Evolutionary conservation across 2,113 vertebrate species (phyloP).

Genomic region (Psammodynastes pulverulentus): DNA sequence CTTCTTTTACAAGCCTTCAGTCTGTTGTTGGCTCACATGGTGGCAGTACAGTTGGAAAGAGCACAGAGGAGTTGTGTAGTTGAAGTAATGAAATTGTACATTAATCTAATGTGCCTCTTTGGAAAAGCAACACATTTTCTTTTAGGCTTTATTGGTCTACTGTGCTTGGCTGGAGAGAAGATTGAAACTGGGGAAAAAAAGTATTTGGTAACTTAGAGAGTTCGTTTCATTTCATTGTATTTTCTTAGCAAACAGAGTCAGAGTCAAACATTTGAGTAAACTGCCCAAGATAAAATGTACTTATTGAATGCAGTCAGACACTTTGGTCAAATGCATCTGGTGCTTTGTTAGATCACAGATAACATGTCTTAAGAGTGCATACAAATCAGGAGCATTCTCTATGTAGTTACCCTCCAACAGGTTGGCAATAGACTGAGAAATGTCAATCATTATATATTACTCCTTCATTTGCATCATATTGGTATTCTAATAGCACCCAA

Average conservation of each 20-base stretch:
- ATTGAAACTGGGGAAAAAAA: conserved; percentile 40
- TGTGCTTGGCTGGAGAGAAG: conserved; percentile 35
- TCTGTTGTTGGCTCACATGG: neutral
- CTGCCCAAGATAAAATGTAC: conserved; percentile 53
- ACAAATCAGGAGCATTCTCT: conserved; percentile 41
- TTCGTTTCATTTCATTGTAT: conserved; percentile 53
- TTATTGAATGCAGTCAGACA: conserved; percentile 41
- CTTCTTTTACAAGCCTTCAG: conserved; percentile 29
- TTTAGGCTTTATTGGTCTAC: conserved; percentile 45
- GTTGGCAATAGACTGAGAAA: conserved; percentile 40
- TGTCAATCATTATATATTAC: conserved; percentile 38
- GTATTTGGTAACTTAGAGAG: neutral
- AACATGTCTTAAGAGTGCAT: conserved; percentile 52
- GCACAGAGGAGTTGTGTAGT: conserved; percentile 2
- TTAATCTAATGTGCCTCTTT: conserved; percentile 32
- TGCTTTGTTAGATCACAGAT: conserved; percentile 31
- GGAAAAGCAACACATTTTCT: conserved; percentile 55
- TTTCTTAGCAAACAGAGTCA: conserved; percentile 52
- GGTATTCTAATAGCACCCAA: conserved; percentile 55
- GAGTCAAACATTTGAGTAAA: conserved; percentile 65
- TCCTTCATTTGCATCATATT: conserved; percentile 65
- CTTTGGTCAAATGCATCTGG: conserved; percentile 60
- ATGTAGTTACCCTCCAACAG: conserved; percentile 33
- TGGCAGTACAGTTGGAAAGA: conserved; percentile 1
- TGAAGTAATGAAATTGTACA: conserved; percentile 45